Conservation (phyloP, 1,140 invertebrate species). For the Delia radicum region DNA sequence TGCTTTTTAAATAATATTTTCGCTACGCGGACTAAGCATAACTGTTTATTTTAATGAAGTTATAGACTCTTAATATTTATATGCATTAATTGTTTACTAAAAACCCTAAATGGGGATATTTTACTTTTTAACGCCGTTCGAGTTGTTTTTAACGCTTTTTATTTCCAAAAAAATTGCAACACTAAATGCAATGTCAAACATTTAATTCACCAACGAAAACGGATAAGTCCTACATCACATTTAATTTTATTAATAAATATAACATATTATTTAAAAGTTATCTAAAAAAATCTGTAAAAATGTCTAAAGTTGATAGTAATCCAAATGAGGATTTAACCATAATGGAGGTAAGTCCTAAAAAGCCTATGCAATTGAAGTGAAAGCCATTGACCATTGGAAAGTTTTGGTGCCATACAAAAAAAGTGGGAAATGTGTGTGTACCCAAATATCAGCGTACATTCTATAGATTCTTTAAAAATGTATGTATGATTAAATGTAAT, state of each 20-base stretch:
- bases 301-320: conserved; percentile 51
- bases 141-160: too few species aligned
- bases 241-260: background rate
- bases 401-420: background rate
- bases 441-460: background rate
- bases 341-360: conserved; percentile 45
- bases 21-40: too few species aligned
- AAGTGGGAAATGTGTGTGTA: conserved; percentile 5
- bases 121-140: too few species aligned
- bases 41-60: too few species aligned
- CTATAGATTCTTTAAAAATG: background rate
- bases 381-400: background rate
- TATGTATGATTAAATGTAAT: background rate
- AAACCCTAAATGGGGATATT: too few species aligned
- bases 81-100: too few species aligned
- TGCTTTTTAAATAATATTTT: too few species aligned
- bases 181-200: conserved; percentile 26
- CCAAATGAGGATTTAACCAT: conserved; percentile 45
- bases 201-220: conserved; percentile 2
- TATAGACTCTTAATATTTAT: too few species aligned
- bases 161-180: background rate
- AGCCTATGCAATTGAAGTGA: background rate
- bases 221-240: background rate
- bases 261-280: background rate
- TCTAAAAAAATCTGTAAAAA: conserved; percentile 15